Evolutionary conservation across 2,888 invertebrate genomes (phyloP).

Genomic region (Elgonia sp.): DNA sequence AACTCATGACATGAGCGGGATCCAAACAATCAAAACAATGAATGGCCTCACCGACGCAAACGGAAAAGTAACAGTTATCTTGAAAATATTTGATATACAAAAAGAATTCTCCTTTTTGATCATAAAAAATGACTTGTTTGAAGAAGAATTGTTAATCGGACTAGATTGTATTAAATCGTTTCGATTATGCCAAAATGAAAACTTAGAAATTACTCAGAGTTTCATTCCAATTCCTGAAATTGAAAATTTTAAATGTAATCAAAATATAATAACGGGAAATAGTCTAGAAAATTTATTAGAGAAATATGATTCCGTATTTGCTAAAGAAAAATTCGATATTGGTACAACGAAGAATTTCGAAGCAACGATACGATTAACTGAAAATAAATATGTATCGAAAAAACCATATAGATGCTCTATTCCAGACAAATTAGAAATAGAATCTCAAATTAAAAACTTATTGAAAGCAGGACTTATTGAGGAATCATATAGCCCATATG

Average conservation of each 20-base stretch:
- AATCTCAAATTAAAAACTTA: constrained; percentile 69
- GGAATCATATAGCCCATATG: constrained; percentile 64
- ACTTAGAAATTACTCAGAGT: constrained; percentile 61
- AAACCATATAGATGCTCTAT: constrained; percentile 73
- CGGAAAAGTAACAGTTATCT: background rate
- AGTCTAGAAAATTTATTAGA: constrained; percentile 1
- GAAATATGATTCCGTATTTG: constrained; percentile 65
- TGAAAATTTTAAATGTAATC: no score
- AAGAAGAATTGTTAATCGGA: background rate
- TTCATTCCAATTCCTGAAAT: no score
- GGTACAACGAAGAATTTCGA: constrained; percentile 66
- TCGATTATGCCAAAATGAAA: constrained; percentile 69
- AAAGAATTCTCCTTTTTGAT: background rate
- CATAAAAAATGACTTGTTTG: constrained; percentile 14
- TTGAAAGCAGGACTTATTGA: constrained; percentile 67
- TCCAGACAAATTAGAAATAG: constrained; percentile 71
- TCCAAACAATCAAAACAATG: background rate
- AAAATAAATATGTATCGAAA: constrained; percentile 72
- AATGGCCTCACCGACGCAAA: background rate
- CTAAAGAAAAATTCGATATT: constrained; percentile 70
- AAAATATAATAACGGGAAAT: no score
- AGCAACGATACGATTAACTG: constrained; percentile 67
- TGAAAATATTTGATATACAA: background rate
- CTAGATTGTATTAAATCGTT: constrained; percentile 67
- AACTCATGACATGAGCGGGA: background rate